A percentile compares a stretch with the other conserved stretches of the same genome.
Conservation (phyloP, 1,140 invertebrate species). For the Lepidurus apus region DNA sequence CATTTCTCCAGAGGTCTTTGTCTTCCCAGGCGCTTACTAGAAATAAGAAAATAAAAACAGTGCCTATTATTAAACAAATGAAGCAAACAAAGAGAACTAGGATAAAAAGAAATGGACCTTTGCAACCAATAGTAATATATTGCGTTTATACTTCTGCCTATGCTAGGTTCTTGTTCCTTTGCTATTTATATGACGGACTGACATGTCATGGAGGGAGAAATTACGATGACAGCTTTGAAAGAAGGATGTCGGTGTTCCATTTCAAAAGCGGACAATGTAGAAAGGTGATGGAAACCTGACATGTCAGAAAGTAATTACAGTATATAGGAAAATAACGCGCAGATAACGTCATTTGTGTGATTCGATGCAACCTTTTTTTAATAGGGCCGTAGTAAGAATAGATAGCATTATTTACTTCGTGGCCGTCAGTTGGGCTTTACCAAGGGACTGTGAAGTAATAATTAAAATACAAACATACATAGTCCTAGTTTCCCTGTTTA, state of each 20-base stretch:
- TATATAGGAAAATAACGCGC: neutral
- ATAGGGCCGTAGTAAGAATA: neutral
- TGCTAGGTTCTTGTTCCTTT: neutral
- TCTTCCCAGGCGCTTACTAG: conserved; percentile 1
- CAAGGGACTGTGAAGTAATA: too few relatives aligned
- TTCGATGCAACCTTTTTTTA: neutral
- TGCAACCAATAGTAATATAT: neutral
- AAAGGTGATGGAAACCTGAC: conserved; percentile 12
- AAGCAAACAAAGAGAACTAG: neutral
- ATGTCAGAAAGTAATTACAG: neutral
- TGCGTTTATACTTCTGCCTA: neutral
- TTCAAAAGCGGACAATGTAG: neutral
- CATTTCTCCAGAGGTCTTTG: conserved; percentile 18
- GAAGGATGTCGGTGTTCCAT: neutral
- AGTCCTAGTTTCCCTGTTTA: too few relatives aligned
- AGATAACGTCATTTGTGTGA: conserved; percentile 11
- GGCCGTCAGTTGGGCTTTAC: too few relatives aligned
- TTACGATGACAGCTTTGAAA: neutral
- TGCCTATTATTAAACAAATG: neutral
- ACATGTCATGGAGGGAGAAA: neutral
- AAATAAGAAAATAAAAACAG: neutral
- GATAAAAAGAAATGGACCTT: neutral
- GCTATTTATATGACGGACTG: neutral
- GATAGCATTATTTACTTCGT: neutral
- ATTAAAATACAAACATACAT: too few relatives aligned